Conservation (phyloP, 2,888 invertebrate genomes). For the Sesia apiformis region DNA sequence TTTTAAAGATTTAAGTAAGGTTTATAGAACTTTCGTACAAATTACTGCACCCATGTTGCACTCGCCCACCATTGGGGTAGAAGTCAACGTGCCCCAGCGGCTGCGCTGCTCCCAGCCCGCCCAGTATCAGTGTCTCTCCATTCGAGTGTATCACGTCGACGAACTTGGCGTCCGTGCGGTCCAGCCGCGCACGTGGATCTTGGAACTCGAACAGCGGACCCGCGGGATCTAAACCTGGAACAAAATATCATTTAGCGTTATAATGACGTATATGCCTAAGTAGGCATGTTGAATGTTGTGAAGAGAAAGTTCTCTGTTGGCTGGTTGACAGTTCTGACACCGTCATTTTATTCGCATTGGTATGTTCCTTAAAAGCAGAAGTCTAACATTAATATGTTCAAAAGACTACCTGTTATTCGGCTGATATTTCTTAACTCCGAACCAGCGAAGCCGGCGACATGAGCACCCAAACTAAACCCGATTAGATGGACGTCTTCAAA, state of each 20-base stretch:
- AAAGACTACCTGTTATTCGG: conserved; percentile 85
- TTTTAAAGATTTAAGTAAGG: too few relatives aligned
- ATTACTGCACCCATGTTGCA: conserved; percentile 94
- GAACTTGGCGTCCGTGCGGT: conserved; percentile 88
- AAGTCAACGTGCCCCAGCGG: conserved; percentile 95
- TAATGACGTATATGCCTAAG: too few relatives aligned
- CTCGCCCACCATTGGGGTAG: conserved; percentile 93
- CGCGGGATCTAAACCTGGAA: conserved; percentile 87
- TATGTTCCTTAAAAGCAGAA: neutral
- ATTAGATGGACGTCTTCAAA: conserved; percentile 88
- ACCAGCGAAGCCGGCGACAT: conserved; percentile 93
- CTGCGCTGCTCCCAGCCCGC: conserved; percentile 92
- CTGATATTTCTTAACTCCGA: conserved; percentile 85
- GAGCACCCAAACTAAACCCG: conserved; percentile 93
- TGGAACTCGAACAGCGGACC: conserved; percentile 94
- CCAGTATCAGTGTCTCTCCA: conserved; percentile 92
- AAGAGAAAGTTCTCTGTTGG: too few relatives aligned
- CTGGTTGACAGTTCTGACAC: too few relatives aligned
- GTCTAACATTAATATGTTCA: too few relatives aligned
- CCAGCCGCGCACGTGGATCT: conserved; percentile 87
- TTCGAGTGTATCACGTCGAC: conserved; percentile 96
- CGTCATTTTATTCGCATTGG: too few relatives aligned
- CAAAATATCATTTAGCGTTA: neutral
- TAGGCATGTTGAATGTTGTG: too few relatives aligned
- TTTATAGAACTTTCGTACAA: conserved; percentile 44